A percentile compares a stretch with the other conserved stretches of the same genome.
Evolutionary conservation across 2,888 invertebrate genomes (phyloP).

Genomic region (Leucozona laternaria): DNA sequence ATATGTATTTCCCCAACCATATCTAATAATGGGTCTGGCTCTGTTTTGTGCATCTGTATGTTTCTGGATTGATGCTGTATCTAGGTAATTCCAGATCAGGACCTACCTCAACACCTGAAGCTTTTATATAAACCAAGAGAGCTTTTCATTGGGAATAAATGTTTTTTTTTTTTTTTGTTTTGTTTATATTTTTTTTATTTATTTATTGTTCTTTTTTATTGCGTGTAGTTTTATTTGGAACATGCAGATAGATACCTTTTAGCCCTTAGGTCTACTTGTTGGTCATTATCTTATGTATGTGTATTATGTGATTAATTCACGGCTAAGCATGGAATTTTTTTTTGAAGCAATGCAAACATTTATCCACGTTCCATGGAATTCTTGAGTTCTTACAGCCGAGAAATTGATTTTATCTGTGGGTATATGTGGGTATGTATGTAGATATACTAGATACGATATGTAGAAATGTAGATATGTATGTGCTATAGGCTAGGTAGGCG

Average conservation of each 20-base stretch:
- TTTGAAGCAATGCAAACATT: conserved; percentile 15
- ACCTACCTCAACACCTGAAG: conserved; percentile 73
- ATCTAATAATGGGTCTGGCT: conserved; percentile 41
- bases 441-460: background rate
- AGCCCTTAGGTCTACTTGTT: conserved; percentile 71
- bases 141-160: conserved; percentile 35
- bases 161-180: conserved; percentile 16
- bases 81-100: conserved; percentile 74
- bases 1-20: conserved; percentile 70
- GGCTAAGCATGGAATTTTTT: conserved; percentile 27
- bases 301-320: conserved; percentile 45
- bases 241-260: conserved; percentile 59
- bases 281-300: conserved; percentile 50
- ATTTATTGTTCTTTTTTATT: conserved; percentile 29
- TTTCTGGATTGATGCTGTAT: conserved; percentile 66
- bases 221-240: conserved; percentile 60
- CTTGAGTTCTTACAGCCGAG: conserved; percentile 1
- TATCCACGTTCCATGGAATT: background rate
- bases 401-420: background rate
- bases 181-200: conserved; percentile 23
- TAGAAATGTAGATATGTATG: background rate
- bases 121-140: conserved; percentile 59
- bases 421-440: background rate
- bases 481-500: background rate
- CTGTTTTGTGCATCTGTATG: conserved; percentile 66